phyloP scores from a whole-genome alignment of 2,888 invertebrate species.

The Platycheirus rosarum region DNA sequence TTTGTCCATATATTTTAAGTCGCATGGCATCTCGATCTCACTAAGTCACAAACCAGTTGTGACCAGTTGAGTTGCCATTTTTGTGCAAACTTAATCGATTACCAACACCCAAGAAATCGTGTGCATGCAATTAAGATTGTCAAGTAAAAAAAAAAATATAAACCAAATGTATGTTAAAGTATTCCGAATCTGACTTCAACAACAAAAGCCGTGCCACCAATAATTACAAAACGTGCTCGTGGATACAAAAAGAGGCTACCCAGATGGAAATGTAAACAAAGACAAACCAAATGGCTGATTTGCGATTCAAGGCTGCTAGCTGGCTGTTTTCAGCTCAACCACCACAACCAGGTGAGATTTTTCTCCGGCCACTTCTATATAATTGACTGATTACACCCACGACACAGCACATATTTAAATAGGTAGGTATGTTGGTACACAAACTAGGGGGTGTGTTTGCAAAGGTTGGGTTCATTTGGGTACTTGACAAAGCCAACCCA shows the following conservation, averaged over 20 bases:
- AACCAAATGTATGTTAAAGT: neutral
- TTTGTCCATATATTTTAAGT: too few relatives aligned
- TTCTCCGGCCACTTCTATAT: slow-evolving; percentile 5
- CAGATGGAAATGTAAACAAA: neutral
- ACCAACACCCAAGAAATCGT: slow-evolving; percentile 70
- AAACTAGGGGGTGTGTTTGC: slow-evolving; percentile 53
- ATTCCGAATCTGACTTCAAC: slow-evolving; percentile 23
- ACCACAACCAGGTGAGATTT: slow-evolving; percentile 45
- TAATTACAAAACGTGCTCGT: slow-evolving; percentile 55
- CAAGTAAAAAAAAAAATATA: slow-evolving; percentile 20
- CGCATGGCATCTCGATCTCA: neutral
- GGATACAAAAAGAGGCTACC: neutral
- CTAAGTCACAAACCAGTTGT: slow-evolving; percentile 24
- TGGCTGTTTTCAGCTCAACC: neutral
- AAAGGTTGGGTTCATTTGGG: slow-evolving; percentile 17
- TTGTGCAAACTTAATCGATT: slow-evolving; percentile 56
- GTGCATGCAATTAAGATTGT: slow-evolving; percentile 65
- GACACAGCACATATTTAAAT: slow-evolving; percentile 1
- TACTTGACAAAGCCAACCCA: neutral
- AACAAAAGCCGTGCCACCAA: slow-evolving; percentile 27
- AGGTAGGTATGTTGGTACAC: too few relatives aligned
- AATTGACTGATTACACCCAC: slow-evolving; percentile 63
- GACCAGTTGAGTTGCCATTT: slow-evolving; percentile 31
- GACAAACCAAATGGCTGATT: slow-evolving; percentile 43
- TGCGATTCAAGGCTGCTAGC: slow-evolving; percentile 67